A percentile compares a stretch with the other conserved stretches of the same genome.
Conservation (phyloP, 2,797 vertebrate species). For the Menidia menidia region DNA sequence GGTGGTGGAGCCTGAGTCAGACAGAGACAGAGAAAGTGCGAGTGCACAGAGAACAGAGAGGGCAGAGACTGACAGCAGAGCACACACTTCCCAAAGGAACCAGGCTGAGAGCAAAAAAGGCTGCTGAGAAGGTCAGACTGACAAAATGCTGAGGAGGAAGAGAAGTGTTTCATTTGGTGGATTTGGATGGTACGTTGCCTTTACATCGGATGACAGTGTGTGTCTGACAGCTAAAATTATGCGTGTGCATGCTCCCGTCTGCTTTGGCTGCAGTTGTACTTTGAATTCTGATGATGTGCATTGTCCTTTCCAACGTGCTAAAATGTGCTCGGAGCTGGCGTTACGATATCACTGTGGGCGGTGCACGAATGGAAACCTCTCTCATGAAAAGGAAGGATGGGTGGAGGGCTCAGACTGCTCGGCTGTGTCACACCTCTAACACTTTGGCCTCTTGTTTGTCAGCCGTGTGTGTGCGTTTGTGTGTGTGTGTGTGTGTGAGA, state of each 20-base stretch:
- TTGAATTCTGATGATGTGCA: not conserved
- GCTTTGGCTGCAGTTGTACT: not conserved
- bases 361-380: slow-evolving; percentile 37
- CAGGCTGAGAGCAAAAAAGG: slow-evolving; percentile 43
- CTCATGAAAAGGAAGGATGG: slow-evolving; percentile 76
- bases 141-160: slow-evolving; percentile 90
- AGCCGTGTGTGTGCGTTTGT: not conserved
- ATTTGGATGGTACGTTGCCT: slow-evolving; percentile 91
- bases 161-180: slow-evolving; percentile 96
- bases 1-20: slow-evolving; percentile 22
- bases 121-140: slow-evolving; percentile 48
- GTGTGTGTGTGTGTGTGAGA: slow-evolving; percentile 19
- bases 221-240: slow-evolving; percentile 4
- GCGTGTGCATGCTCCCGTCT: not conserved
- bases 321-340: not conserved
- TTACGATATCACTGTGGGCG: not conserved
- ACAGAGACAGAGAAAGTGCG: slow-evolving; percentile 47
- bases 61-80: slow-evolving; percentile 42
- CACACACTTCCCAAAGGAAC: slow-evolving; percentile 41
- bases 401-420: slow-evolving; percentile 54
- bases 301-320: not conserved
- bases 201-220: slow-evolving; percentile 26
- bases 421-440: slow-evolving; percentile 60
- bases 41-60: slow-evolving; percentile 32
- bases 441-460: slow-evolving; percentile 34